These are phyloP conservation scores for Salvelinus sp. DNA, from an alignment of 2,113 vertebrate genomes.

Conservation along the genomic window DNA sequence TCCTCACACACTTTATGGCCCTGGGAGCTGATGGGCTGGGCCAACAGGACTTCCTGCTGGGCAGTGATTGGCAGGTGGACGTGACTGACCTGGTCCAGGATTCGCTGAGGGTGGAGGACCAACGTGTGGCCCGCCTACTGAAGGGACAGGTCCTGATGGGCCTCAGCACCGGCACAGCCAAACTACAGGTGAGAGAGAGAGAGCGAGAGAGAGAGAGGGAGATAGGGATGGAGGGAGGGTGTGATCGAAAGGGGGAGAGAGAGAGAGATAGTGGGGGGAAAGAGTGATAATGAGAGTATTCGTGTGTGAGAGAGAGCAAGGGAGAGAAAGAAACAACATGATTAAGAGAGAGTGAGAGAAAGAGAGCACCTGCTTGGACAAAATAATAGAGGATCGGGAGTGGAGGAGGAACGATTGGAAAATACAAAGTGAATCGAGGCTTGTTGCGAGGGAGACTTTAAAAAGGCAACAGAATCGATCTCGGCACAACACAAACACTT, in stretches of 20 bases:
- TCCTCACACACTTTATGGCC: conserved; percentile 89
- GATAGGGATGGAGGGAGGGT: background rate
- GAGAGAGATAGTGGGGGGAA: background rate
- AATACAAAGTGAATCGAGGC: background rate
- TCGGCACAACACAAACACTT: conserved; percentile 41
- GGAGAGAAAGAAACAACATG: background rate
- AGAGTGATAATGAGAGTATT: background rate
- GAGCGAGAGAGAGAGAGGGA: background rate
- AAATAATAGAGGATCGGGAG: background rate
- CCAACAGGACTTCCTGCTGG: conserved; percentile 81
- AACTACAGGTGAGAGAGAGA: conserved; percentile 81
- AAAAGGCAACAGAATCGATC: conserved; percentile 18
- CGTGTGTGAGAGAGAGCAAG: background rate
- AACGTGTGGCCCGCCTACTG: conserved; percentile 79
- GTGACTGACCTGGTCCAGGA: conserved; percentile 87
- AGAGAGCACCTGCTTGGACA: background rate
- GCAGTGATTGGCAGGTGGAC: conserved; percentile 90
- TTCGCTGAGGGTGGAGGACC: conserved; percentile 84
- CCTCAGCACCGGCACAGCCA: conserved; percentile 82
- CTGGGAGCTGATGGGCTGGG: conserved; percentile 71
- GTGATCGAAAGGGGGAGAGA: background rate
- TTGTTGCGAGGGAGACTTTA: background rate
- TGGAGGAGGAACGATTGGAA: conserved; percentile 18
- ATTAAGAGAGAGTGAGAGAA: background rate
- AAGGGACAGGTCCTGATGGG: conserved; percentile 82